Conservation (phyloP, 2,113 vertebrate genomes). For the Arothron firmamentum region DNA sequence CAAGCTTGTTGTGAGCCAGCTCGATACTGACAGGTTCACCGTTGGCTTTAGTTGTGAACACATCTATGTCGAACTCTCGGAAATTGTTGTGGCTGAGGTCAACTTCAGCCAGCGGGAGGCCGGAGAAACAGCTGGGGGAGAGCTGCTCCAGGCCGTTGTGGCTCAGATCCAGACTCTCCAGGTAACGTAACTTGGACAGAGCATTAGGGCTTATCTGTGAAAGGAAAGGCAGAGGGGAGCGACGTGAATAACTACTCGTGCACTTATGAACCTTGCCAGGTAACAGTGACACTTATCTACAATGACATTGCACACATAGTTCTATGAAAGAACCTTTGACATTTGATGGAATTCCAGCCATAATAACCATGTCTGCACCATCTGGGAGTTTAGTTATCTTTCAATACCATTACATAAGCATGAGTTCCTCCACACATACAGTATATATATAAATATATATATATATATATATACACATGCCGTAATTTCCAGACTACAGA, state of each 20-base stretch:
- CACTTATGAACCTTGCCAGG: neutral
- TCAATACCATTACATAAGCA: too few relatives aligned
- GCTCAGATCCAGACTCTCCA: constrained; percentile 93
- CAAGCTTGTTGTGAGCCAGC: constrained; percentile 84
- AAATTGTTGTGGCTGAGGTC: constrained; percentile 91
- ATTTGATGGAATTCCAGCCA: too few relatives aligned
- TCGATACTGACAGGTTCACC: constrained; percentile 82
- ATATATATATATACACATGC: too few relatives aligned
- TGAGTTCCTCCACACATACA: too few relatives aligned
- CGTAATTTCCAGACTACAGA: too few relatives aligned
- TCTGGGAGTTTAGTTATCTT: too few relatives aligned
- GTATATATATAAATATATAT: too few relatives aligned
- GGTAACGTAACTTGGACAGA: constrained; percentile 89
- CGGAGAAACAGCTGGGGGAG: constrained; percentile 78
- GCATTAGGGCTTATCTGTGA: constrained; percentile 71
- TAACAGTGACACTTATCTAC: too few relatives aligned
- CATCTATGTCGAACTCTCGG: constrained; percentile 73
- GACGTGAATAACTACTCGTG: neutral
- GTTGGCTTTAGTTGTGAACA: constrained; percentile 80
- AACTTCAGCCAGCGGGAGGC: constrained; percentile 83
- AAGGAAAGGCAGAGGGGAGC: constrained; percentile 4
- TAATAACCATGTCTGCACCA: too few relatives aligned
- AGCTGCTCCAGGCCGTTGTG: constrained; percentile 84
- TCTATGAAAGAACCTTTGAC: too few relatives aligned
- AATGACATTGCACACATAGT: too few relatives aligned